Conservation (phyloP, 2,797 vertebrate species). For the Poeciliopsis paucimaculata region DNA sequence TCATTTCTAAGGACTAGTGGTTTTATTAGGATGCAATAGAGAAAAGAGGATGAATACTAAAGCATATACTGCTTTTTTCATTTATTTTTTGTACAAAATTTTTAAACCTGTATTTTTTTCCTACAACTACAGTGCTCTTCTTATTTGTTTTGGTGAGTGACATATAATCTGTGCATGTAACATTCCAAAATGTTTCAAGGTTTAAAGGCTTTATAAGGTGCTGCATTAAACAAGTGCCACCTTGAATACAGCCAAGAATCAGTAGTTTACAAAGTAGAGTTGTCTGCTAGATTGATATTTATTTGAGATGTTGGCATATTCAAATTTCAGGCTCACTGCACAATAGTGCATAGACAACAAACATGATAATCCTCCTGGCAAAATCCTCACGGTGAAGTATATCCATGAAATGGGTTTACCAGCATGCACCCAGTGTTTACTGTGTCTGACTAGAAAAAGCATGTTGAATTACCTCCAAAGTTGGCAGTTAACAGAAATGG, state of each 20-base stretch:
- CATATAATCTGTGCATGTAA: neutral
- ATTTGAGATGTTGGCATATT: slow-evolving; percentile 36
- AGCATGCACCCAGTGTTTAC: slow-evolving; percentile 41
- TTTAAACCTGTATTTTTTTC: neutral
- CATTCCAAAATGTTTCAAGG: neutral
- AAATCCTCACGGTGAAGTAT: slow-evolving; percentile 41
- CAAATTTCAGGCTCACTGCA: slow-evolving; percentile 43
- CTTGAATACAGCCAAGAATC: neutral
- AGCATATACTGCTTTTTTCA: neutral
- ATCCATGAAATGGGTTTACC: slow-evolving; percentile 65
- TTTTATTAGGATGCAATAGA: neutral
- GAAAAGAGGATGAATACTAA: neutral
- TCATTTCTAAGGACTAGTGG: neutral
- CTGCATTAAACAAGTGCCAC: neutral
- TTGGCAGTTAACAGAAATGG: slow-evolving; percentile 65
- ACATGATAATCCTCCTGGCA: slow-evolving; percentile 41
- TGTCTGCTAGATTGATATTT: neutral
- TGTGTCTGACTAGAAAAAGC: slow-evolving; percentile 47
- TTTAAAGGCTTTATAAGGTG: neutral
- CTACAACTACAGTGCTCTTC: neutral
- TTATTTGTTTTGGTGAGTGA: neutral
- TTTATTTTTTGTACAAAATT: neutral
- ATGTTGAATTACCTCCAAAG: slow-evolving; percentile 66
- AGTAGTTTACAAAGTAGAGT: neutral
- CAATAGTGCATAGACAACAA: slow-evolving; percentile 37